Evolutionary conservation across 2,888 invertebrate species (phyloP).

Genomic region (Oxystoma pomonae): DNA sequence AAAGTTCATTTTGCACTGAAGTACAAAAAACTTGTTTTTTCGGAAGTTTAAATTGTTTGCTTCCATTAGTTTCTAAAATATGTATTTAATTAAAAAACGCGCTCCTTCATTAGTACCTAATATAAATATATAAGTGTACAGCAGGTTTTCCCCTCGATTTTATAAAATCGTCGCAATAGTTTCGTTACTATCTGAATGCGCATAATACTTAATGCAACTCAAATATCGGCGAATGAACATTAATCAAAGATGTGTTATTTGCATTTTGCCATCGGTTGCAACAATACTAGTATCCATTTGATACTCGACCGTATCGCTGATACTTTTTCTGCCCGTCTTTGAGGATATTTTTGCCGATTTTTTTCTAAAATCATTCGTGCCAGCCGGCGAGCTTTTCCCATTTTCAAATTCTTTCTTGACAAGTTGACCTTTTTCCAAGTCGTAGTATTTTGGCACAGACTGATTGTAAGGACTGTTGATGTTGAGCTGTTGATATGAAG

Average conservation of each 20-base stretch:
- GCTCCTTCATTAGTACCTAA: too few relatives aligned
- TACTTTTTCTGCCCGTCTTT: neutral
- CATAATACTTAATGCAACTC: too few relatives aligned
- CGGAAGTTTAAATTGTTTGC: too few relatives aligned
- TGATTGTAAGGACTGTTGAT: neutral
- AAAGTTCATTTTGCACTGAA: too few relatives aligned
- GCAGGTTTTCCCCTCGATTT: too few relatives aligned
- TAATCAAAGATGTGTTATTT: neutral
- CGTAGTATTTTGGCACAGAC: neutral
- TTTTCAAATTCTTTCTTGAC: neutral
- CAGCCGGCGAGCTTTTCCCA: too few relatives aligned
- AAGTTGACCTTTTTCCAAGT: neutral
- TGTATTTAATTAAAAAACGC: too few relatives aligned
- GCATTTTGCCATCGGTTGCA: neutral
- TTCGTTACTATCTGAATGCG: too few relatives aligned
- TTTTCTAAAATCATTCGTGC: neutral
- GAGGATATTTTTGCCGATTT: neutral
- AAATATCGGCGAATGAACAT: neutral
- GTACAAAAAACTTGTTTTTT: too few relatives aligned
- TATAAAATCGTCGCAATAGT: too few relatives aligned
- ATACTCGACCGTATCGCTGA: neutral
- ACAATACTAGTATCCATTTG: neutral
- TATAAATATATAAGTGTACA: too few relatives aligned
- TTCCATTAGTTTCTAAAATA: too few relatives aligned
- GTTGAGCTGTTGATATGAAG: neutral